phyloP scores from a whole-genome alignment of 2,797 vertebrate species.

The Leucoraja ocellata region DNA sequence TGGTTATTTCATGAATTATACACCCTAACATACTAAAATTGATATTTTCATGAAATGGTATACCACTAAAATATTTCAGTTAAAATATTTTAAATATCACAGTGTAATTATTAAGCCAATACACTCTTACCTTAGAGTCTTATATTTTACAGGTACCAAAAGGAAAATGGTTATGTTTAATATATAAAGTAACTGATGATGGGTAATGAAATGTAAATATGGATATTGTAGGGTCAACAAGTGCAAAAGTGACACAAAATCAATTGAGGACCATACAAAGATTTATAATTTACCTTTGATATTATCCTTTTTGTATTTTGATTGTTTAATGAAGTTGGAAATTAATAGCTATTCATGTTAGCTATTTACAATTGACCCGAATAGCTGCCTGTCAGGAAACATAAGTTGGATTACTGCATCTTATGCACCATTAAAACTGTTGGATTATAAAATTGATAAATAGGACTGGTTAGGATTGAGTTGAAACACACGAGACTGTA shows the following conservation, averaged over 20 bases:
- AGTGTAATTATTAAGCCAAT: neutral
- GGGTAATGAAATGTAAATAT: neutral
- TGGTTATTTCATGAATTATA: constrained; percentile 14
- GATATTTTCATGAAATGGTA: neutral
- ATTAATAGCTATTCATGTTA: neutral
- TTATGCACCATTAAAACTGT: neutral
- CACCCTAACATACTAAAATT: neutral
- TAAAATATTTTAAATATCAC: too few species aligned
- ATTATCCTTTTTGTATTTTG: neutral
- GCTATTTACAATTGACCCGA: neutral
- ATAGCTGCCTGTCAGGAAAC: neutral
- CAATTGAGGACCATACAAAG: neutral
- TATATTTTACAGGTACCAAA: neutral
- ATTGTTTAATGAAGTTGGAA: constrained; percentile 18
- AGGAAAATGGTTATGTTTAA: neutral
- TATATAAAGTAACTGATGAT: neutral
- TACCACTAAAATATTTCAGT: neutral
- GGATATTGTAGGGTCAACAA: neutral
- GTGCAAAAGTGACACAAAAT: neutral
- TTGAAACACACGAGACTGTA: neutral
- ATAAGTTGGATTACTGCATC: constrained; percentile 1
- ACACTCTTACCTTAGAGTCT: neutral
- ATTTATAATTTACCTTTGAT: neutral
- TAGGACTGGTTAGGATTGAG: neutral
- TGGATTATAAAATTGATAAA: constrained; percentile 29